Conservation (phyloP, 1,140 invertebrate species). For the Drosophila littoralis region DNA sequence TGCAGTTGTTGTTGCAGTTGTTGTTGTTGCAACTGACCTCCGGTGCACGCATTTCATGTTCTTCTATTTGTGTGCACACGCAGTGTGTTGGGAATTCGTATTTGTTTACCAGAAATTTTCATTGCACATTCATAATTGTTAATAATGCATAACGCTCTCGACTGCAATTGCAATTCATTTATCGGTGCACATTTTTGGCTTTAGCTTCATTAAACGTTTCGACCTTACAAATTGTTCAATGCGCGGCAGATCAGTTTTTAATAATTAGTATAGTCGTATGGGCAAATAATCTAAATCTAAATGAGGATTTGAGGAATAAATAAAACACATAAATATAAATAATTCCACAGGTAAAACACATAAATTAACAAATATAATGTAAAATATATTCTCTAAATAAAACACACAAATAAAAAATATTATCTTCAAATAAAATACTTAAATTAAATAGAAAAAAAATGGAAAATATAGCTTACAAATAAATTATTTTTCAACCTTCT, state of each 20-base stretch:
- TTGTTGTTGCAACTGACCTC: constrained; percentile 28
- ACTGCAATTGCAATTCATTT: constrained; percentile 21
- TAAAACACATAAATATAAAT: no score
- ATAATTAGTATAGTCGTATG: background rate
- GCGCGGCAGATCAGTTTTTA: background rate
- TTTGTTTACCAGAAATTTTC: constrained; percentile 41
- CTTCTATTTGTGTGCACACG: constrained; percentile 31
- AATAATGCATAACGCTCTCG: constrained; percentile 40
- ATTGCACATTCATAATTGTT: constrained; percentile 49
- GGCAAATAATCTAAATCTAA: no score
- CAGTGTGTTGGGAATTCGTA: constrained; percentile 45
- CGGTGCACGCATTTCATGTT: constrained; percentile 41
- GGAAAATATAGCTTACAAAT: no score
- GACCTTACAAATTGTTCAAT: background rate
- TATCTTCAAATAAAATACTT: no score
- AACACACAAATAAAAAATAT: no score
- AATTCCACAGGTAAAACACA: no score
- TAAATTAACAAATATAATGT: no score
- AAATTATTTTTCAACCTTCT: no score
- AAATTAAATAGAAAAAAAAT: no score
- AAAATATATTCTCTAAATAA: no score
- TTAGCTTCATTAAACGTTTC: background rate
- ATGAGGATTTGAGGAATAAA: no score
- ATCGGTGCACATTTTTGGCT: background rate
- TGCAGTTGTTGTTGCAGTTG: constrained; percentile 6